A percentile compares a stretch with the other conserved stretches of the same genome.
These are phyloP conservation scores for Molanna angustata DNA, from an alignment of 2,888 invertebrate species.

Conservation along the genomic window DNA sequence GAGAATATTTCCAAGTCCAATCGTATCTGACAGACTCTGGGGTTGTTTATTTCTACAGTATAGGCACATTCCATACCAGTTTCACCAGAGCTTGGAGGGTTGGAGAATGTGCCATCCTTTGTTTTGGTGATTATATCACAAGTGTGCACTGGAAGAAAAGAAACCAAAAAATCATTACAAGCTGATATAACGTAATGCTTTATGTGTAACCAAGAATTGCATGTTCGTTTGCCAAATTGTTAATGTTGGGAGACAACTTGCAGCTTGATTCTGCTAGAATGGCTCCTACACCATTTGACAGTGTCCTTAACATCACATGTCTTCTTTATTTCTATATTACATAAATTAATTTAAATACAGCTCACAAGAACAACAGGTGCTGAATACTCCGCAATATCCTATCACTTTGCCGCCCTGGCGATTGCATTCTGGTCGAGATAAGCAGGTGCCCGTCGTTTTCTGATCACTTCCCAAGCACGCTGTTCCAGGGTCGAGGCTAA, in stretches of 20 bases:
- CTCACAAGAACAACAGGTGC: conserved; percentile 52
- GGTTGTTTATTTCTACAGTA: conserved; percentile 56
- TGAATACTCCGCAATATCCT: conserved; percentile 53
- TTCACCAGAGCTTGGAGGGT: conserved; percentile 46
- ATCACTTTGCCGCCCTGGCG: conserved; percentile 54
- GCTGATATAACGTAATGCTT: no score
- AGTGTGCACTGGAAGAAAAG: conserved; percentile 46
- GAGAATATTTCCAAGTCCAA: conserved; percentile 59
- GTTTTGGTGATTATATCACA: conserved; percentile 49
- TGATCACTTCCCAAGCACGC: conserved; percentile 46
- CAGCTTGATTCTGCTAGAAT: no score
- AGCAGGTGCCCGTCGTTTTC: conserved; percentile 49
- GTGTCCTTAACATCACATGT: no score
- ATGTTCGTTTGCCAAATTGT: no score
- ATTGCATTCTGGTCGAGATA: conserved; percentile 54
- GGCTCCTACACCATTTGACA: no score
- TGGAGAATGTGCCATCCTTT: conserved; percentile 50
- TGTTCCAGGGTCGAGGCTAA: conserved; percentile 49
- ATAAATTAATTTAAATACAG: no score
- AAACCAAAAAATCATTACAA: no score
- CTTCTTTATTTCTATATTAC: no score
- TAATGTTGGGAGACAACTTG: no score
- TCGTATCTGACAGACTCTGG: conserved; percentile 59
- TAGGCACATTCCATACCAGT: conserved; percentile 54
- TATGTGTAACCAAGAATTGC: no score